These are phyloP conservation scores for Cricetomys ansorgei DNA, from an alignment of 2,113 vertebrate genomes.

Conservation along the genomic window DNA sequence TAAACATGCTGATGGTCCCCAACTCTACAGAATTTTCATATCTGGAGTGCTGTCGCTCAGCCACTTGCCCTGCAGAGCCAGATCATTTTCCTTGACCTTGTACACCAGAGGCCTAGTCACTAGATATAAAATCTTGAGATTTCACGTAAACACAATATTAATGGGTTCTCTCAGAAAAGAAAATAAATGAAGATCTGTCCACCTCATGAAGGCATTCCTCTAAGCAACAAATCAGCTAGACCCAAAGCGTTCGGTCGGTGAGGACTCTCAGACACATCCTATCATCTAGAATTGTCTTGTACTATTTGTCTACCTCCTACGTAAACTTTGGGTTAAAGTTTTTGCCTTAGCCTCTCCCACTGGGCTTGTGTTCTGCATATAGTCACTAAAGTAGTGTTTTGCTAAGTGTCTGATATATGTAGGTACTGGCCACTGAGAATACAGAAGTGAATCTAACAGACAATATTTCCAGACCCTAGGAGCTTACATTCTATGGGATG, in stretches of 20 bases:
- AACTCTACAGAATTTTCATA: neutral
- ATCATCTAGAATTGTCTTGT: neutral
- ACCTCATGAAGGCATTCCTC: neutral
- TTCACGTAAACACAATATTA: constrained; percentile 4
- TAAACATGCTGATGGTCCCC: neutral
- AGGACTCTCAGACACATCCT: neutral
- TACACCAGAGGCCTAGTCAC: neutral
- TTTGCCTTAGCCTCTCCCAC: neutral
- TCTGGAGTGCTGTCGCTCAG: neutral
- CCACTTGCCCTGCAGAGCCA: neutral
- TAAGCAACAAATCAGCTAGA: neutral
- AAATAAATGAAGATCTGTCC: neutral
- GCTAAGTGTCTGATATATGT: neutral
- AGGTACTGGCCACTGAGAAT: neutral
- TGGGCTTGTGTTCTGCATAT: neutral
- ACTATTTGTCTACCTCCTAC: neutral
- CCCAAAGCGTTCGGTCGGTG: neutral
- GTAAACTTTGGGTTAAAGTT: neutral
- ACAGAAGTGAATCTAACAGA: neutral
- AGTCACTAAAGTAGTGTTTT: neutral
- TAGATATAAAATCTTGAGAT: neutral
- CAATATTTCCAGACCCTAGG: neutral
- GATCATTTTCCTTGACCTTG: neutral
- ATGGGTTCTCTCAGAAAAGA: neutral
- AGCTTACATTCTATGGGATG: neutral